Base-by-base conservation (phyloP, 2,888 invertebrate genomes). In the Balanococcus diminutus region DNA sequence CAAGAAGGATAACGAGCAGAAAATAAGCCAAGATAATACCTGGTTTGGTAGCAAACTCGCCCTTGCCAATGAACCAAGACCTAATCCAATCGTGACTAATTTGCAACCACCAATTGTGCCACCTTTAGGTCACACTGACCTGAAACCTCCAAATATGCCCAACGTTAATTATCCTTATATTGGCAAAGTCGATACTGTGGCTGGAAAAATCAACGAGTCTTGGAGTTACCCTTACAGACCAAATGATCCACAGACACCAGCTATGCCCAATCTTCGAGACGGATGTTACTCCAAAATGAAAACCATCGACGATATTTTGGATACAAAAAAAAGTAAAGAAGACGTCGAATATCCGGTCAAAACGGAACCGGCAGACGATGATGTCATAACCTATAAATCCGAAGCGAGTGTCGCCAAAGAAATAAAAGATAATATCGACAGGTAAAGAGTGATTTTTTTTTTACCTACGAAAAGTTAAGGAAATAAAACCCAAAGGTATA, bases 251-350 rank as follows among this genome's bases (percentile, higher is more conserved):
- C 93, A 93, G 87, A 93, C 93, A 87, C 94, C 95, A 28, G 94
- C 94, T 5, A 92, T 93, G 1, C 94, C 95, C 89, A 94, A 94
- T 89, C 90, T 94, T 51, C 92, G 94, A 88, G 94, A 94, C 85
- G 95, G 94, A 32, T 93, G 93, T 81, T 95, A 94, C 89, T 84
- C 93, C 93, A 90, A 88, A 81, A 87, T 87, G 25, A 87, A 88
- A 84, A 87, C 87, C 8, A 84, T 87, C n/a, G 88, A 88, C 42
- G 88, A 88, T 61, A 79, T 87, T 14, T 82, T 87, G 36, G 92
- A 92, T 75, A 92, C 93, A 88, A 92, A 56, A 8, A 11, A 11
- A 5, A 46, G 46, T 36, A 86, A 92, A 92, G 90, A 89, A 36
- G 92, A 86, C 90, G 90, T 88, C 86, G 91, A 90, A 88, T 86